Conservation (phyloP, 2,797 vertebrate genomes). For the Notamacropus eugenii region DNA sequence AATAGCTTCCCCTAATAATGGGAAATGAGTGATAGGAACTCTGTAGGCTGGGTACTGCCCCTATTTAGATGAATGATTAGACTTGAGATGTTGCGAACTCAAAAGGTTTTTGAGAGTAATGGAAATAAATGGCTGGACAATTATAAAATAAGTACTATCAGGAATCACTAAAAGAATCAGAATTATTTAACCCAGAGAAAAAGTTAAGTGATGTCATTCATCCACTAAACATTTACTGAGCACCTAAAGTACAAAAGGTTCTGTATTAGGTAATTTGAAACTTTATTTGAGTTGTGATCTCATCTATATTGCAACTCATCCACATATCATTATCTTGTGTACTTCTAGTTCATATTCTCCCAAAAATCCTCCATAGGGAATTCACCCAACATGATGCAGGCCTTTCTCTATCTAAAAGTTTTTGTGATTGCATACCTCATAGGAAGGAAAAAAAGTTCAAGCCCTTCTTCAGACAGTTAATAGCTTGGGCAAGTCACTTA, state of each 20-base stretch:
- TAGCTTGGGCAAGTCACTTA: neutral
- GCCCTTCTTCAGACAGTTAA: neutral
- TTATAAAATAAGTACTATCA: constrained; percentile 11
- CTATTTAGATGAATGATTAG: neutral
- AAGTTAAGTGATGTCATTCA: neutral
- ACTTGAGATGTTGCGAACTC: neutral
- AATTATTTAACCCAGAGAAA: neutral
- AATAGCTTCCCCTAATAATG: neutral
- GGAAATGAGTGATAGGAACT: neutral
- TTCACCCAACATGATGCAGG: neutral
- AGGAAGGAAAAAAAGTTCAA: neutral
- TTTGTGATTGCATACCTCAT: neutral
- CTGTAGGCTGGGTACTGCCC: neutral
- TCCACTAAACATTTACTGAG: constrained; percentile 13
- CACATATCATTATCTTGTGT: neutral
- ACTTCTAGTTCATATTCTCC: neutral
- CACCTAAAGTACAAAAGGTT: neutral
- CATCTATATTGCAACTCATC: neutral
- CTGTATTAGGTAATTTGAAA: neutral
- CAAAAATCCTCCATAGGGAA: neutral
- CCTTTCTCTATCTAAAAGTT: neutral
- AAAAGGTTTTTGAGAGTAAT: neutral
- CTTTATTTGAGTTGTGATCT: neutral
- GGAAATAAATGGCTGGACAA: neutral
- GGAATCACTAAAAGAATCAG: constrained; percentile 3